Evolutionary conservation across 2,888 invertebrate genomes (phyloP), one percentile per base, ranked within the genome.

Genomic region (Cyaniris semiargus): DNA sequence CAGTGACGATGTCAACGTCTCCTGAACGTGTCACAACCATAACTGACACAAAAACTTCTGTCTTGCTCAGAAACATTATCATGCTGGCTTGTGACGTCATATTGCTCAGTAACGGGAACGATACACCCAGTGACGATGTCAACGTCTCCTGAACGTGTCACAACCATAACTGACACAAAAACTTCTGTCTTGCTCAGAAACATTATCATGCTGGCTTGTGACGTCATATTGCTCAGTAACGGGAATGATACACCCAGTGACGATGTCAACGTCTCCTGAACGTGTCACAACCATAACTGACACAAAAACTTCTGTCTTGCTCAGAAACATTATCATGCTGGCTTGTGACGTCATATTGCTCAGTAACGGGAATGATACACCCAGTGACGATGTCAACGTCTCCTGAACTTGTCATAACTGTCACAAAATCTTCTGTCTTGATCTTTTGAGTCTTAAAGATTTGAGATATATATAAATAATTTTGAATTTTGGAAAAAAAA

Each of bases 191-290:
- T 18, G 18, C 8, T 38, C 21, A 21, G 38, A 0, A 8, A 72
- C 34, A 44, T 2, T 2, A 27, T 27, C 10, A n/a, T 34, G 1
- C 1, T 21, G 21, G 21, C 58, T 53, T 53, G 21, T 15, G 58
- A 34, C 15, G 27, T 27, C 72, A 1, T 58, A 48, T 56, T 72
- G 53, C 23, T 21, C 53, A 79, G 71, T 78, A 77, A 77, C 70
- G 79, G 79, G 70, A 79, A 80, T 81, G 84, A 80, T 31, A 76
- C 71, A 81, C 82, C 83, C 82, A 82, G 82, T 84, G 84, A 83
- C 81, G 78, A 80, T 78, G 82, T 74, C 8, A 48, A 8, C 13
- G 66, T 56, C 10, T 72, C 44, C 72, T 72, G 72, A 72, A n/a
- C 34, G 44, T 72, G 60, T 23, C 60, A 44, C 21, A 44, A n/a